Percentiles rank a stretch among this genome's conserved stretches.
These are phyloP conservation scores for Palloptera scutellata DNA, from an alignment of 2,888 invertebrate species.

Conservation along the genomic window DNA sequence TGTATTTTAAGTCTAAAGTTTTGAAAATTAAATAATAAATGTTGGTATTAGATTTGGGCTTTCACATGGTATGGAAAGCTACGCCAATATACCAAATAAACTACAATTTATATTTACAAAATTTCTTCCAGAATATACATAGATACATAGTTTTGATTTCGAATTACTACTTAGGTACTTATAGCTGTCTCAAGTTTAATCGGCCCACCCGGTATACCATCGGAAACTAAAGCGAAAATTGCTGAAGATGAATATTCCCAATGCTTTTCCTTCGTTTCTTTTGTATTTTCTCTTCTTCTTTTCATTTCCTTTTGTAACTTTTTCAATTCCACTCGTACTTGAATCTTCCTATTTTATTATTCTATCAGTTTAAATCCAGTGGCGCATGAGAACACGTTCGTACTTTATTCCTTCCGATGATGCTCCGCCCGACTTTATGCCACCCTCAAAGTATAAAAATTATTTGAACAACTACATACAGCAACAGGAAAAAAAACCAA, in stretches of 20 bases:
- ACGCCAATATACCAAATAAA: too few species aligned
- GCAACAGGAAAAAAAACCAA: not conserved
- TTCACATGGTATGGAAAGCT: too few species aligned
- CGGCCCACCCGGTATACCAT: too few species aligned
- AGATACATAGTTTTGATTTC: too few species aligned
- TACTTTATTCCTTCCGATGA: conserved; percentile 43
- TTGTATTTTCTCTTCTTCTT: not conserved
- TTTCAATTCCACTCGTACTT: conserved; percentile 14
- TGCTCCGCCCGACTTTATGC: conserved; percentile 12
- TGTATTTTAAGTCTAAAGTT: too few species aligned
- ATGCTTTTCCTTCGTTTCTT: conserved; percentile 4
- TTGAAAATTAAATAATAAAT: too few species aligned
- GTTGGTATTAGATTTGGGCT: too few species aligned
- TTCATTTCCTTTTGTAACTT: conserved; percentile 10
- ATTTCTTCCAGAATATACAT: too few species aligned
- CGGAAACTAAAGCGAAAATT: not conserved
- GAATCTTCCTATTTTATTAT: conserved; percentile 23
- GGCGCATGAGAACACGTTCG: conserved; percentile 44
- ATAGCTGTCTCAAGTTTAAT: too few species aligned
- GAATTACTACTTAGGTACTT: too few species aligned
- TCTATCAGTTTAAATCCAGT: conserved; percentile 37
- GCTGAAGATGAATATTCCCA: not conserved
- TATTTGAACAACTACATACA: not conserved
- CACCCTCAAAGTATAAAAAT: not conserved
- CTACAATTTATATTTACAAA: too few species aligned